phyloP scores from a whole-genome alignment of 2,113 vertebrate genomes.

The Pseudolaguvia tuberculata region DNA sequence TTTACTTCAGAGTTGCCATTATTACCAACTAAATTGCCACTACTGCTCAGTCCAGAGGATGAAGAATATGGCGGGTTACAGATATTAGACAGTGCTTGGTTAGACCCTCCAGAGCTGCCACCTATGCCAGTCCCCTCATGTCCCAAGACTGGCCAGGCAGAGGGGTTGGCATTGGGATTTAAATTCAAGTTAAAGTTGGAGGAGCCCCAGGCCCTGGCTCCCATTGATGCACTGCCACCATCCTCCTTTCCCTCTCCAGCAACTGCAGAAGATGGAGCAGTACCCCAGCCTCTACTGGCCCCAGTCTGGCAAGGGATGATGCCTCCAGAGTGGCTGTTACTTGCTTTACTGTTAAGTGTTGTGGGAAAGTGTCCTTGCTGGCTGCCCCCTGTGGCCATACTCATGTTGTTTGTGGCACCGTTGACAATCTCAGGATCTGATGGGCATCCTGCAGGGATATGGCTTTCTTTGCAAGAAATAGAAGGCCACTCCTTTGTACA shows the following conservation, averaged over 20 bases:
- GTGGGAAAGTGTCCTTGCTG: constrained; percentile 85
- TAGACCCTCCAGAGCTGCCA: constrained; percentile 73
- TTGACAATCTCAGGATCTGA: constrained; percentile 83
- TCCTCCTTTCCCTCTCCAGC: constrained; percentile 85
- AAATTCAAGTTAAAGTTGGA: constrained; percentile 97
- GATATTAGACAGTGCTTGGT: constrained; percentile 79
- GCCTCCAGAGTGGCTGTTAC: constrained; percentile 75
- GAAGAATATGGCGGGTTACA: constrained; percentile 85
- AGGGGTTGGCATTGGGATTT: constrained; percentile 96
- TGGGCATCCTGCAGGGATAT: constrained; percentile 84
- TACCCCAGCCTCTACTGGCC: constrained; percentile 77
- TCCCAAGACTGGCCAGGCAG: constrained; percentile 95
- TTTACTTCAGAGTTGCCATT: constrained; percentile 76
- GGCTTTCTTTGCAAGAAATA: constrained; percentile 75
- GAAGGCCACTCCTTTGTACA: constrained; percentile 92
- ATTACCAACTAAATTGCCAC: constrained; percentile 80
- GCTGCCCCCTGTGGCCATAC: constrained; percentile 91
- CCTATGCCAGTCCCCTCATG: constrained; percentile 86
- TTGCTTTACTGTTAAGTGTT: constrained; percentile 82
- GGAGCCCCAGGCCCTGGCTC: constrained; percentile 83
- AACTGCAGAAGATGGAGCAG: constrained; percentile 75
- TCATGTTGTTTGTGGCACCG: constrained; percentile 68
- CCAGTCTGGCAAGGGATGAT: constrained; percentile 69
- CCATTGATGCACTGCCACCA: constrained; percentile 70
- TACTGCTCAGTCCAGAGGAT: constrained; percentile 67